A percentile compares a stretch with the other conserved stretches of the same genome.
phyloP scores from a whole-genome alignment of 2,113 vertebrate genomes.

The Plectropomus leopardus region DNA sequence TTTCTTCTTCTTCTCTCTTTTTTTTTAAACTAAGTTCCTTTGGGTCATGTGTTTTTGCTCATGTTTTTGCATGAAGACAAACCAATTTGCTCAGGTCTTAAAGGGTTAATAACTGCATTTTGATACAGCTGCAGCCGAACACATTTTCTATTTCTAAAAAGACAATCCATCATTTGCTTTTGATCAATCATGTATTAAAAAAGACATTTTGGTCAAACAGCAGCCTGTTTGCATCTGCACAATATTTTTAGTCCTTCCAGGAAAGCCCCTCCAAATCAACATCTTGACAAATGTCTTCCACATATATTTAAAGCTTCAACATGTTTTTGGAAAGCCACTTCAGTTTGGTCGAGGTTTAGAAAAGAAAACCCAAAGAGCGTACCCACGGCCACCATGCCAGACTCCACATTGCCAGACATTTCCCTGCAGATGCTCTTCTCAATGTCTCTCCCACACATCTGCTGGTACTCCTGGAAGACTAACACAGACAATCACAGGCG shows the following conservation, averaged over 20 bases:
- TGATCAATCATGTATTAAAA: neutral
- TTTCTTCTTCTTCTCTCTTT: too few species aligned
- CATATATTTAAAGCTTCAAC: constrained; percentile 22
- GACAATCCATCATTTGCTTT: constrained; percentile 1
- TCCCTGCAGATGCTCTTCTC: constrained; percentile 95
- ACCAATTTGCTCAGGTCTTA: too few species aligned
- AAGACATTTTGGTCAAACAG: constrained; percentile 22
- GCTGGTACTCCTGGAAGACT: constrained; percentile 98
- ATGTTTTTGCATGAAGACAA: too few species aligned
- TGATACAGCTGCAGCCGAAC: neutral
- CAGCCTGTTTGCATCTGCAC: constrained; percentile 1
- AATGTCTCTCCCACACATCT: constrained; percentile 93
- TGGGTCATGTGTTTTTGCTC: too few species aligned
- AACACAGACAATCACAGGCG: constrained; percentile 11
- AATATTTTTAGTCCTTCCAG: constrained; percentile 14
- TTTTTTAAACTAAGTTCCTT: too few species aligned
- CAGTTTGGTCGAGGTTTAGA: constrained; percentile 1
- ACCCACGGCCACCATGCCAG: constrained; percentile 98
- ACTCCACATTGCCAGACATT: constrained; percentile 95
- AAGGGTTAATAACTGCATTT: neutral
- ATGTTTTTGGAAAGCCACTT: constrained; percentile 12
- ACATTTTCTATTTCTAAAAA: neutral
- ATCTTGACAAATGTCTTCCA: constrained; percentile 7
- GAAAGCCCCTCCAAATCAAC: constrained; percentile 1
- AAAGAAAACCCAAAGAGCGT: constrained; percentile 58